A percentile compares a stretch with the other conserved stretches of the same genome.
These are phyloP conservation scores for Notodonta dromedarius DNA, from an alignment of 2,888 invertebrate species.

Conservation along the genomic window DNA sequence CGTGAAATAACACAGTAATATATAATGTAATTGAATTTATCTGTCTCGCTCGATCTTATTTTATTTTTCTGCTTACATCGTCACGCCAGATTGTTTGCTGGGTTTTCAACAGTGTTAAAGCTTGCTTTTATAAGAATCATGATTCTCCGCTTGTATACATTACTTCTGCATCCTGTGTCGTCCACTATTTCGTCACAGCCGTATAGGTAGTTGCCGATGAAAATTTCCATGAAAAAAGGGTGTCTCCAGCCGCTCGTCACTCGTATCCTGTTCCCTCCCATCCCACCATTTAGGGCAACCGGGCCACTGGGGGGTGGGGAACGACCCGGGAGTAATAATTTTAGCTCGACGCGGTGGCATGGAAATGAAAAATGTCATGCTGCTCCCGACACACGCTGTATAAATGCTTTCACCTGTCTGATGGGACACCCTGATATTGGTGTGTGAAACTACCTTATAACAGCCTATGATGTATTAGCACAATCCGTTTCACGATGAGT, in stretches of 20 bases:
- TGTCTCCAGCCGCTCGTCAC: constrained; percentile 42
- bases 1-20: not conserved
- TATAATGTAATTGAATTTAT: constrained; percentile 1
- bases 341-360: constrained; percentile 57
- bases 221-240: constrained; percentile 18
- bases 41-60: not conserved
- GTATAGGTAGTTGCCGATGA: constrained; percentile 17
- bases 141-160: too few relatives aligned
- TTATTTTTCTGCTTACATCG: too few relatives aligned
- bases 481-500: constrained; percentile 32
- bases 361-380: constrained; percentile 66
- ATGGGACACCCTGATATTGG: constrained; percentile 37
- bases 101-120: too few relatives aligned
- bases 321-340: constrained; percentile 60
- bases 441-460: constrained; percentile 41
- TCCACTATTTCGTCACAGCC: not conserved
- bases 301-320: constrained; percentile 41
- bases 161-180: too few relatives aligned
- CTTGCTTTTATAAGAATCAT: too few relatives aligned
- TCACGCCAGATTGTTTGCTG: too few relatives aligned
- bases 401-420: constrained; percentile 44
- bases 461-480: constrained; percentile 30
- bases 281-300: constrained; percentile 41
- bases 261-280: constrained; percentile 41
- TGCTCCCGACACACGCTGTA: constrained; percentile 38